phyloP scores from a whole-genome alignment of 1,140 invertebrate species.

The Scaptomyza pallida region DNA sequence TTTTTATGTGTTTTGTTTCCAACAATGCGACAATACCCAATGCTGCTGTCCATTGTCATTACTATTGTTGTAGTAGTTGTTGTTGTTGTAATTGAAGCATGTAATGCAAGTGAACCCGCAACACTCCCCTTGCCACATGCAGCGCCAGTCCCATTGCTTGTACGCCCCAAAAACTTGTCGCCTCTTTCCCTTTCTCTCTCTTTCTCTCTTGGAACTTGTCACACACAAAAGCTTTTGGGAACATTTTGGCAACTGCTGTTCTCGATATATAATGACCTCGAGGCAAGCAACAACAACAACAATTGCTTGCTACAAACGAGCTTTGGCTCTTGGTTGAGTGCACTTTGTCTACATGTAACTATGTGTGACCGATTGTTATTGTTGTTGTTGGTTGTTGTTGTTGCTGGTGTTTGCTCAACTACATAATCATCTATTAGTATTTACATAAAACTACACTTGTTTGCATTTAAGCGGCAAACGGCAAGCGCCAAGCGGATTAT shows the following conservation, averaged over 20 bases:
- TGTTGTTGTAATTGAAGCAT: slow-evolving; percentile 77
- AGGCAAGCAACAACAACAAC: slow-evolving; percentile 60
- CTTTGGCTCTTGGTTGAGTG: slow-evolving; percentile 73
- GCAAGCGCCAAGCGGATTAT: slow-evolving; percentile 71
- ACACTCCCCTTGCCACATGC: slow-evolving; percentile 11
- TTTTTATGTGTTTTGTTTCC: slow-evolving; percentile 46
- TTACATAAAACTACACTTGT: slow-evolving; percentile 81
- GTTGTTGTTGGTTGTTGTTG: slow-evolving; percentile 43
- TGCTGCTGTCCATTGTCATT: slow-evolving; percentile 52
- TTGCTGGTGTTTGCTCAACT: slow-evolving; percentile 77
- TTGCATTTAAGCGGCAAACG: slow-evolving; percentile 70
- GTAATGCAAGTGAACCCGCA: slow-evolving; percentile 59
- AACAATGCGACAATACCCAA: slow-evolving; percentile 67
- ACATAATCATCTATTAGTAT: slow-evolving; percentile 82
- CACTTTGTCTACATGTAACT: slow-evolving; percentile 79
- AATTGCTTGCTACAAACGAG: slow-evolving; percentile 53
- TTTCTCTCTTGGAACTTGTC: slow-evolving; percentile 54
- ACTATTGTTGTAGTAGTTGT: slow-evolving; percentile 47
- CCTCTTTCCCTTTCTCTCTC: neutral
- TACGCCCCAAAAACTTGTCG: neutral
- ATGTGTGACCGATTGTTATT: slow-evolving; percentile 70
- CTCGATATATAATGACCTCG: slow-evolving; percentile 82
- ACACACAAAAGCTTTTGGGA: slow-evolving; percentile 78
- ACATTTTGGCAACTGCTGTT: slow-evolving; percentile 81
- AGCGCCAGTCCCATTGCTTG: slow-evolving; percentile 3